Base-by-base conservation (phyloP, 2,888 invertebrate genomes). In the Perithous albicinctus region DNA sequence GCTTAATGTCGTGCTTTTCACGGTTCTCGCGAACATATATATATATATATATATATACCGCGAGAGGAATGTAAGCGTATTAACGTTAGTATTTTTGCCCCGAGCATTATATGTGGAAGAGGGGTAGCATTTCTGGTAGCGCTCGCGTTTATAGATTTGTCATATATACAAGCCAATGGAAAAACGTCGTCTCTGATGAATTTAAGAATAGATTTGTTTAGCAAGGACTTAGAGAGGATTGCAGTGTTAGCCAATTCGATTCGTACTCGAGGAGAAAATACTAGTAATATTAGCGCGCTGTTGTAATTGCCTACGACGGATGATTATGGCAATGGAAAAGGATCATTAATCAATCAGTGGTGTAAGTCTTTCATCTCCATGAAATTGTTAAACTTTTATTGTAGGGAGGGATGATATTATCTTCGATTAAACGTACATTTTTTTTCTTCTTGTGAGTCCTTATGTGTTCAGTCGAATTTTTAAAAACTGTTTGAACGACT, bases 1-100 rank as follows among this genome's bases (percentile, higher is more conserved):
- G 87, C 87, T 87, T 91, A 91, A 92, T 91, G 87, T 61, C 66
- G 88, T 18, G 87, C 87, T 90, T 90, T 90, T 90, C 89, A 92
- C 89, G 90, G 88, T 85, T 88, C 66, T 88, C 84, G 85, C 88
- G 89, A 87, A 87, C 89, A 86, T 83, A n/a, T n/a, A n/a, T n/a
- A n/a, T n/a, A n/a, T n/a, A n/a, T n/a, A n/a, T n/a, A n/a, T n/a
- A n/a, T n/a, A n/a, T n/a, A 85, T 83, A 83, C 78, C 83, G 79
- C 70, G 83, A 64, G 63, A 84, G 75, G 86, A 89, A 88, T 88
- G 86, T 89, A 89, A 89, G 88, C 89, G 90, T 88, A 91, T 91
- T 90, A 91, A 87, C 87, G 87, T 86, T 88, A 86, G 86, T 87
- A 88, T 87, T 54, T 56, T 78, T 66, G n/a, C 84, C 80, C 75